A percentile compares a stretch with the other conserved stretches of the same genome.
phyloP scores from a whole-genome alignment of 1,140 invertebrate genomes.

The Notospermus geniculatus region DNA sequence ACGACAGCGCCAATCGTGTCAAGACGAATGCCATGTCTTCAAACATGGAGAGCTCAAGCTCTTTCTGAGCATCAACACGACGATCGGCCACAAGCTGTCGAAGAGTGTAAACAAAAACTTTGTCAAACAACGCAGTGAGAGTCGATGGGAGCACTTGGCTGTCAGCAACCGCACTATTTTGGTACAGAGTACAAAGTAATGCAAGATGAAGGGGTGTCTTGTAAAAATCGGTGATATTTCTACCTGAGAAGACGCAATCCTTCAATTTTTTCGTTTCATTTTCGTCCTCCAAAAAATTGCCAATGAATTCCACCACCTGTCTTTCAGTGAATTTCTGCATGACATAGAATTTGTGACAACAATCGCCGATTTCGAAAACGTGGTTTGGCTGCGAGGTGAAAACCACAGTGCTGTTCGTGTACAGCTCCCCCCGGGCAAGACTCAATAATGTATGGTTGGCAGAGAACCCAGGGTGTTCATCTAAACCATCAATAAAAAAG shows the following conservation, averaged over 20 bases:
- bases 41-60: slow-evolving; percentile 1
- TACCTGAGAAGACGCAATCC: not conserved
- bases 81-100: not conserved
- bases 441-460: not conserved
- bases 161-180: not conserved
- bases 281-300: not conserved
- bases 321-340: not conserved
- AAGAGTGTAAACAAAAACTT: not conserved
- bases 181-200: slow-evolving; percentile 1
- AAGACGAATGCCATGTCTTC: slow-evolving; percentile 6
- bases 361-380: not conserved
- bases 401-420: not conserved
- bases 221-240: not conserved
- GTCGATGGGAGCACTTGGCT: not conserved
- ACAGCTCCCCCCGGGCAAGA: not conserved
- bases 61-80: not conserved
- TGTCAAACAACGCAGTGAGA: not conserved
- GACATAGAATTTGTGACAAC: not conserved
- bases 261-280: not conserved
- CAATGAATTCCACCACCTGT: not conserved
- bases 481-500: not conserved
- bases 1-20: not conserved
- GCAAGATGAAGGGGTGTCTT: slow-evolving; percentile 4
- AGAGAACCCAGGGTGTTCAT: not conserved
- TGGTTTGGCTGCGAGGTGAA: not conserved